These are phyloP conservation scores for Lumbricus terrestris DNA, from an alignment of 2,888 invertebrate genomes.

Conservation along the genomic window DNA sequence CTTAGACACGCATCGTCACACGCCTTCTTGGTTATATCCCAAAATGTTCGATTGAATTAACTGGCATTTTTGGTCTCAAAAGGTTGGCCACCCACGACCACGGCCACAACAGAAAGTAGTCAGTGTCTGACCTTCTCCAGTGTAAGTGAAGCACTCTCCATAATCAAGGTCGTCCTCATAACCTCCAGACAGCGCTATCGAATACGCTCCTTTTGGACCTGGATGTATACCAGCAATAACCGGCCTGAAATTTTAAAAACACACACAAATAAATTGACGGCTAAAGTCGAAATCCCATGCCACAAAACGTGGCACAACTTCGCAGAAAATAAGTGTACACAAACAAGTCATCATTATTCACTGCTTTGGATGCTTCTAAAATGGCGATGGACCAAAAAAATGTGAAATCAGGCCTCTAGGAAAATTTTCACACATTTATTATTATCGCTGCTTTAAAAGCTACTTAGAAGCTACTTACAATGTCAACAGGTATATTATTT, in stretches of 20 bases:
- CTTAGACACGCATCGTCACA: too few relatives aligned
- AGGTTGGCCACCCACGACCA: too few relatives aligned
- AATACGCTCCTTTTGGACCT: constrained; percentile 58
- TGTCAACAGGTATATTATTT: too few relatives aligned
- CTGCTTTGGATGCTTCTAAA: too few relatives aligned
- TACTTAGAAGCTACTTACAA: too few relatives aligned
- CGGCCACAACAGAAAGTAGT: not conserved
- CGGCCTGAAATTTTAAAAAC: constrained; percentile 45
- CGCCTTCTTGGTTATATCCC: too few relatives aligned
- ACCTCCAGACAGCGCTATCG: constrained; percentile 59
- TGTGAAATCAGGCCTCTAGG: too few relatives aligned
- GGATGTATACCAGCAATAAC: constrained; percentile 60
- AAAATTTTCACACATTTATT: too few relatives aligned
- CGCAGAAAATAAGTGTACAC: not conserved
- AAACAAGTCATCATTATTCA: not conserved
- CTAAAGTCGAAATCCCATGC: not conserved
- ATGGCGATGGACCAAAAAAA: too few relatives aligned
- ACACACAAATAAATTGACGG: not conserved
- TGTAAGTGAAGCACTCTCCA: constrained; percentile 60
- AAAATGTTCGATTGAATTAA: too few relatives aligned
- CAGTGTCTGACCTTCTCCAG: constrained; percentile 56
- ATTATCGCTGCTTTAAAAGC: too few relatives aligned
- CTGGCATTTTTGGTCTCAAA: too few relatives aligned
- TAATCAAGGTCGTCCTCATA: constrained; percentile 60
- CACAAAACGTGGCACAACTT: not conserved